Base-by-base conservation (phyloP, 2,888 invertebrate genomes). In the Sclerodermus sp. region DNA sequence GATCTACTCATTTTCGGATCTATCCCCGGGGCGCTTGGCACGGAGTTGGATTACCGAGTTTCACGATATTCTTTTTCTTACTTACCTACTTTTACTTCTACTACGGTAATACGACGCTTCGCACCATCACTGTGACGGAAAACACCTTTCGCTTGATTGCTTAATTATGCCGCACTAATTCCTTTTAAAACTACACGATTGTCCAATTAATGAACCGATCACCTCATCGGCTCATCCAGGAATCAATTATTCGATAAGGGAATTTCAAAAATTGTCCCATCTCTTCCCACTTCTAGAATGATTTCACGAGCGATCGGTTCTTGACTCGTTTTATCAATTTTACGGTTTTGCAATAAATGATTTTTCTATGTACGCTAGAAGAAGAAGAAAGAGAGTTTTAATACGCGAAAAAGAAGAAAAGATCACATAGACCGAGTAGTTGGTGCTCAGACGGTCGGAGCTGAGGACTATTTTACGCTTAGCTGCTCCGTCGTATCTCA, bases 381-480 rank as follows among this genome's bases (percentile, higher is more conserved):
- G 30, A 6, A 37, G 13, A 12, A 37, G 31, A 51, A 45, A n/a
- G 41, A 52, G 50, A 44, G 43, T 51, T 42, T 42, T 57, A 54
- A 56, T 56, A 56, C 37, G 43, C 46, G 41, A 42, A 45, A 41
- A 42, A 44, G 43, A 34, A 32, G 42, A 42, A 30, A 31, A 42
- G 29, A 30, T 15, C 43, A 14, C 31, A 34, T 43, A 43, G 45
- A 45, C 45, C 37, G n/a, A 52, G 49, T 60, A 55, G 53, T 49
- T 51, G 53, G 46, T 53, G 49, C 37, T 53, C 51, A 42, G 45
- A 49, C 45, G 40, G 42, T 50, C 51, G 34, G 51, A 42, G 45
- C 60, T 55, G 59, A 60, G 67, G 65, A 71, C 72, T 74, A 75
- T 74, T 76, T 76, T 71, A 73, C 71, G 72, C 75, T 74, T 69